phyloP scores from a whole-genome alignment of 2,797 vertebrate genomes.

The Graptemys geographica region DNA sequence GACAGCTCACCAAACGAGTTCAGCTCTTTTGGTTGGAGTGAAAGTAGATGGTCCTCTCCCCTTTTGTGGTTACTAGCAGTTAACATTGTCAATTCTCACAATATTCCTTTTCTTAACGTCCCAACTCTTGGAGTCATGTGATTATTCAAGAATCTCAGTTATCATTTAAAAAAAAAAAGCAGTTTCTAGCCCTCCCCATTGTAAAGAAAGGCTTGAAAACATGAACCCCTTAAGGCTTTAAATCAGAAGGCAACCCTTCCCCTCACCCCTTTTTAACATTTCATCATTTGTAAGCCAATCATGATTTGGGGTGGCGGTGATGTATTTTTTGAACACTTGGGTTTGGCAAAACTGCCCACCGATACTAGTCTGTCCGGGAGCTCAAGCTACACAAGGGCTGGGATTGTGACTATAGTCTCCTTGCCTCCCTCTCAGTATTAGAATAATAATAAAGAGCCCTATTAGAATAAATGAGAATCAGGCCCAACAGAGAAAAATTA shows the following conservation, averaged over 20 bases:
- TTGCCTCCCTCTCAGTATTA: not conserved
- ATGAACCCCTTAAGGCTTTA: not conserved
- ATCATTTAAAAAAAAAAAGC: not conserved
- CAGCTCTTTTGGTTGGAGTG: not conserved
- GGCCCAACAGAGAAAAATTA: not conserved
- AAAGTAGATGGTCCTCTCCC: not conserved
- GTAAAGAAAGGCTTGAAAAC: not conserved
- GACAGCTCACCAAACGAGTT: not conserved
- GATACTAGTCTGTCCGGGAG: rapidly evolving
- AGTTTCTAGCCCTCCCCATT: not conserved
- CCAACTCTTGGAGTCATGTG: not conserved
- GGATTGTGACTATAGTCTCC: not conserved
- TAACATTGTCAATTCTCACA: not conserved
- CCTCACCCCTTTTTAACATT: not conserved
- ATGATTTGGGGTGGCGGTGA: not conserved
- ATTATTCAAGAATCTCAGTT: not conserved
- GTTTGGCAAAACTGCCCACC: not conserved
- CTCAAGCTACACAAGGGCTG: rapidly evolving
- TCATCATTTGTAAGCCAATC: not conserved
- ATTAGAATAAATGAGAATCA: not conserved
- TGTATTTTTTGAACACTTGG: not conserved
- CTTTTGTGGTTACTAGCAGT: not conserved
- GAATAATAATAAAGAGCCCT: not conserved
- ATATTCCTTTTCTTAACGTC: not conserved
- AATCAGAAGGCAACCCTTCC: not conserved